Evolutionary conservation across 2,797 vertebrate species (phyloP), one percentile per base, ranked within the genome.

Genomic region (Cossypha heuglini): DNA sequence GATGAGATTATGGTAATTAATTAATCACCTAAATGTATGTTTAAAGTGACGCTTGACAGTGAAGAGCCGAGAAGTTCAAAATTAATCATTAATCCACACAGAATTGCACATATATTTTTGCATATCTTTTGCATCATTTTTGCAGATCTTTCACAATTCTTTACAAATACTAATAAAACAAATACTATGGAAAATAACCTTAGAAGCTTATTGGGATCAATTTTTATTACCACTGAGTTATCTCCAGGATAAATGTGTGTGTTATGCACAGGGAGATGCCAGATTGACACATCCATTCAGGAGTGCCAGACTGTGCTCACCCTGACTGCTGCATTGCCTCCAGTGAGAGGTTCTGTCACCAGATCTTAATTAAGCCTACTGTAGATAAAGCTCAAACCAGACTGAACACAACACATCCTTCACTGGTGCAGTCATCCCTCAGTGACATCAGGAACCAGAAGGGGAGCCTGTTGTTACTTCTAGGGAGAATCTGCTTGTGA

Each of bases 1-100:
- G 40, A 46, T 68, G 85, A 91, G 58, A 93, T 93, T 91, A 91
- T 63, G 69, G 71, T 76, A 92, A 91, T 96, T 94, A 94, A 88
- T 91, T 96, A 94, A 94, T 91, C 85, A 94, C 51, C n/a, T 81
- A 86, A 90, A 93, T 58, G 37, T 69, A 62, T 88, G 48, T 93
- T 96, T 94, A 75, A 96, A 90, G 43, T 91, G 66, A 78, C 0
- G 20, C 22, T 86, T 94, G 80, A 81, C 66, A 73, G 78, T 72
- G 25, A 86, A 86, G 57, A 83, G 15, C 5, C 31, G 69, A 62
- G 33, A 78, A 91, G 58, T 88, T 81, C 7, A 86, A 86, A 92
- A 90, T 80, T 54, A 85, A 51, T 87, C 52, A 57, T 26, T 49
- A 82, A 66, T 68, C 46, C 54, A 19, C 45, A 66, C 5, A 59